phyloP scores from a whole-genome alignment of 2,113 vertebrate species.

The Epinephelus moara region DNA sequence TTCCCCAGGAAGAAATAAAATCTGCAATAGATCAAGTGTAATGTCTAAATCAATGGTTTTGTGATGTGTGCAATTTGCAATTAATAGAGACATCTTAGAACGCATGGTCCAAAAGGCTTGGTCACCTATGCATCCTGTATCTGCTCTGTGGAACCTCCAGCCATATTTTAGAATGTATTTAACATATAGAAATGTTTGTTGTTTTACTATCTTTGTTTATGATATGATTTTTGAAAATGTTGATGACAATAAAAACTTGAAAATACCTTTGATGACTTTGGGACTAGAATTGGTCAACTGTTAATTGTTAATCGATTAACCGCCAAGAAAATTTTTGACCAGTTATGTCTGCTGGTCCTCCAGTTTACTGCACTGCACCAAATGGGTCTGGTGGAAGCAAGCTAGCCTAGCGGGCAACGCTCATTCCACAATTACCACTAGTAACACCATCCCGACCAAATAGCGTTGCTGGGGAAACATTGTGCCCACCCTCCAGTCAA shows the following conservation, averaged over 20 bases:
- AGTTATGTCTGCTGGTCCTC: too few species aligned
- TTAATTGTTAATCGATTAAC: too few species aligned
- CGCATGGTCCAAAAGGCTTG: conserved; percentile 20
- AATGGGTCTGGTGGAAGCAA: too few species aligned
- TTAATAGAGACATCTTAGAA: conserved; percentile 44
- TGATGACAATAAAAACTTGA: conserved; percentile 69
- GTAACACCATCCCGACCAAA: too few species aligned
- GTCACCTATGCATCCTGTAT: conserved; percentile 28
- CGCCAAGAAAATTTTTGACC: too few species aligned
- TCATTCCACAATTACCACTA: too few species aligned
- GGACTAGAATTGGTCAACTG: background rate
- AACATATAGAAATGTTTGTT: conserved; percentile 37
- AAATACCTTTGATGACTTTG: conserved; percentile 21
- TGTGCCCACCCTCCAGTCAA: too few species aligned
- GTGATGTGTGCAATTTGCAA: conserved; percentile 45
- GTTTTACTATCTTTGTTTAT: conserved; percentile 49
- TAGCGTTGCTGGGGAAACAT: too few species aligned
- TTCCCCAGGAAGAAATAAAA: conserved; percentile 6
- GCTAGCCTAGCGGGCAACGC: too few species aligned
- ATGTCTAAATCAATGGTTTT: conserved; percentile 49
- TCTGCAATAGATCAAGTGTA: conserved; percentile 27
- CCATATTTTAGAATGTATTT: conserved; percentile 60
- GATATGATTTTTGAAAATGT: conserved; percentile 63
- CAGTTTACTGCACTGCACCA: too few species aligned
- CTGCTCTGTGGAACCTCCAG: conserved; percentile 42